Conservation (phyloP, 2,797 vertebrate species). For the Fistularia tabacaria region DNA sequence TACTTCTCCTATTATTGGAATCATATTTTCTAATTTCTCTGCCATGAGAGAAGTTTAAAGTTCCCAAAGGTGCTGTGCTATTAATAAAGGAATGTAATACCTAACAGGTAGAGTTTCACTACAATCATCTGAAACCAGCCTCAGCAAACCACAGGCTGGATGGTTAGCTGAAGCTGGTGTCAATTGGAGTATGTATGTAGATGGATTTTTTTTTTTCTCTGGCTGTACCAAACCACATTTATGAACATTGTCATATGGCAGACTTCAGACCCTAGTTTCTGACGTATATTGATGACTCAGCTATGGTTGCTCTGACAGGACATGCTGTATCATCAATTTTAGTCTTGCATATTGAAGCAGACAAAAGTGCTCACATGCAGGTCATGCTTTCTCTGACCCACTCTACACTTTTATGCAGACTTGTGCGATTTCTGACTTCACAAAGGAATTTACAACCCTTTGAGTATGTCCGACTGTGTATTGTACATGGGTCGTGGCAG, state of each 20-base stretch:
- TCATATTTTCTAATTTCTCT: slow-evolving; percentile 7
- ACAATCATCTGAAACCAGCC: slow-evolving; percentile 35
- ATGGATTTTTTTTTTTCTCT: no score
- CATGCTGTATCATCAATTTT: slow-evolving; percentile 35
- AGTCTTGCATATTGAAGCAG: slow-evolving; percentile 17
- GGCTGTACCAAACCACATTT: neutral
- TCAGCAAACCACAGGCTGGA: neutral
- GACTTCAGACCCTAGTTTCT: slow-evolving; percentile 6
- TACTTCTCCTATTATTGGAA: slow-evolving; percentile 44
- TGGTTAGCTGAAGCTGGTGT: neutral
- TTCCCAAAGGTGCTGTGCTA: neutral
- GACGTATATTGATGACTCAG: slow-evolving; percentile 6
- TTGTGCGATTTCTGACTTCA: slow-evolving; percentile 28
- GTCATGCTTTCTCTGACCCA: slow-evolving; percentile 41
- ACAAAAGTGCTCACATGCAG: slow-evolving; percentile 48
- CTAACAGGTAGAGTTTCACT: slow-evolving; percentile 43
- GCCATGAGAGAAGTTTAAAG: neutral
- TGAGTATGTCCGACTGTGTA: no score
- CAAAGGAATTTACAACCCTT: neutral
- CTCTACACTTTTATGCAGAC: slow-evolving; percentile 19
- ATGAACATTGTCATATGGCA: neutral
- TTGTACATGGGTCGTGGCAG: no score
- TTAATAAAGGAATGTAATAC: slow-evolving; percentile 15
- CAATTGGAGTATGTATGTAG: no score
- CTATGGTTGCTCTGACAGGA: slow-evolving; percentile 6